Evolutionary conservation across 2,888 invertebrate genomes (phyloP), one percentile per base, ranked within the genome.

Genomic region (Syrista parreyssii): DNA sequence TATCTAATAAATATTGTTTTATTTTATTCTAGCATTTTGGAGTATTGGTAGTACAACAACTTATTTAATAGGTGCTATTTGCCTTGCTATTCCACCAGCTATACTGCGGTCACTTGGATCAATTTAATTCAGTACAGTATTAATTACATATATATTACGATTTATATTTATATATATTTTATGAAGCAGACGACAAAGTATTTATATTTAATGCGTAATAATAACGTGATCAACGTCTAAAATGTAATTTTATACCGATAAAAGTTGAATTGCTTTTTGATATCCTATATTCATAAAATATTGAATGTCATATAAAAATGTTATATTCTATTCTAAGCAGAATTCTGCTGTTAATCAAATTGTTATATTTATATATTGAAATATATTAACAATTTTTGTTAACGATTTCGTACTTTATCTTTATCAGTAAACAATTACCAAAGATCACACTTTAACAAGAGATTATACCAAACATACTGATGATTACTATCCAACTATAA

Each of bases 31-130:
- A 96, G 96, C 96, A 35, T 99, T 98, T 92, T 99, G 99, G 99
- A 95, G 96, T 89, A 93, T 96, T 77, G 98, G 98, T 11, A 96
- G 98, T 6, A 93, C 94, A 77, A 91, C 94, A 30, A 98, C 98
- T 0, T 99, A 99, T 90, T 92, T 95, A 6, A 92, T 95, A 55
- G 98, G 98, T 30, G 96, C 97, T 33, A 84, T 95, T 68, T 92
- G 95, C 75, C 93, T 98, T 80, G 87, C 96, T 73, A 92, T 96
- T 91, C 98, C 98, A 81, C 95, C 96, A 85, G 89, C 95, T 88
- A 94, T 94, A 92, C 91, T 95, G 84, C 93, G 83, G 76, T 23
- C 40, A 55, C 40, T 55, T 23, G 6, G 23, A 55, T 23, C 40
- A 23, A 55, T 55, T 23, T 55, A 55, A 55, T 9, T 15, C 15